These are phyloP conservation scores for Zophobas atratus DNA, from an alignment of 1,140 invertebrate genomes.

Conservation along the genomic window DNA sequence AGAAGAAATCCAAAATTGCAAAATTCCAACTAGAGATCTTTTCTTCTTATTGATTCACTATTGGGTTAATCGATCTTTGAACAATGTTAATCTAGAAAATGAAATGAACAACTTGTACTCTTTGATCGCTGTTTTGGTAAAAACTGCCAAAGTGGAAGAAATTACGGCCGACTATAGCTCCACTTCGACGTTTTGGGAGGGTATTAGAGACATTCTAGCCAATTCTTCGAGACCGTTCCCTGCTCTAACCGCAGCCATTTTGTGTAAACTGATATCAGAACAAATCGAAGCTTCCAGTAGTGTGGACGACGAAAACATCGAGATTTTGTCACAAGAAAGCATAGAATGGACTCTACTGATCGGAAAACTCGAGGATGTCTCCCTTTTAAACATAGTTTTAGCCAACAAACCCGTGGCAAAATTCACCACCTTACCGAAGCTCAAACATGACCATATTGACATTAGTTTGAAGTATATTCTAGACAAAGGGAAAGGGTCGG, in stretches of 20 bases:
- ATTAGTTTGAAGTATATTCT: slow-evolving; percentile 84
- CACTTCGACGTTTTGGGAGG: slow-evolving; percentile 82
- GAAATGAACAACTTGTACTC: slow-evolving; percentile 71
- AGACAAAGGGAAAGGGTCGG: slow-evolving; percentile 85
- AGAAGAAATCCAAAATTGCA: slow-evolving; percentile 64
- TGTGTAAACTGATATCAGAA: slow-evolving; percentile 80
- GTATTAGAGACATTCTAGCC: slow-evolving; percentile 78
- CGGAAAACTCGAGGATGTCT: slow-evolving; percentile 91
- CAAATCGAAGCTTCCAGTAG: slow-evolving; percentile 68
- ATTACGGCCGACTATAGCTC: slow-evolving; percentile 74
- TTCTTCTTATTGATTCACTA: slow-evolving; percentile 78
- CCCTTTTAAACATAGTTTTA: slow-evolving; percentile 81
- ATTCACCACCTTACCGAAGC: slow-evolving; percentile 67
- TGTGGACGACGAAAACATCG: slow-evolving; percentile 77
- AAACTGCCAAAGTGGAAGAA: slow-evolving; percentile 66
- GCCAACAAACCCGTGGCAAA: slow-evolving; percentile 71
- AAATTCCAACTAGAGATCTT: slow-evolving; percentile 73
- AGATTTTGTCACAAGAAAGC: slow-evolving; percentile 87
- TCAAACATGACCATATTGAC: slow-evolving; percentile 74
- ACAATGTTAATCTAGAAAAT: slow-evolving; percentile 68
- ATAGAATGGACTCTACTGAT: slow-evolving; percentile 89
- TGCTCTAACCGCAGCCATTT: slow-evolving; percentile 82
- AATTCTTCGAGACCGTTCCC: slow-evolving; percentile 80
- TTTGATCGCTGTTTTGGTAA: slow-evolving; percentile 68
- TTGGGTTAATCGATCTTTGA: slow-evolving; percentile 74